Conservation (phyloP, 2,797 vertebrate species). For the Psittacula derbiana region DNA sequence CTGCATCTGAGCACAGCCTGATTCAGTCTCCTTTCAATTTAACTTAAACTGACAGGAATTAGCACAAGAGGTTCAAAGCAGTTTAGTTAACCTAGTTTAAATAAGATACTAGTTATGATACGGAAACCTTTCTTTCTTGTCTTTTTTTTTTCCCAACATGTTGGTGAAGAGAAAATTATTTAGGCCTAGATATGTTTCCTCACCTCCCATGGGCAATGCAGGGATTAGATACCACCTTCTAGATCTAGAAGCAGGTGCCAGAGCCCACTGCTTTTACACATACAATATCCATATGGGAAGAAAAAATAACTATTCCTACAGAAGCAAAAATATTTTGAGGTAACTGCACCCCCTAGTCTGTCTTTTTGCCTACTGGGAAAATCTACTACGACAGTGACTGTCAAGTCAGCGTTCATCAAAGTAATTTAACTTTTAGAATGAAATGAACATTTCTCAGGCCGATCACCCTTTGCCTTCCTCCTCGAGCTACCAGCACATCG, state of each 20-base stretch:
- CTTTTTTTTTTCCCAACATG: neutral
- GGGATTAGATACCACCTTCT: neutral
- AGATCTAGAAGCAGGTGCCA: neutral
- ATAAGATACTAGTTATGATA: neutral
- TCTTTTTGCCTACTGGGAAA: neutral
- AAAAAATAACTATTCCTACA: neutral
- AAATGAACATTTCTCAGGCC: neutral
- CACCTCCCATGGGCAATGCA: neutral
- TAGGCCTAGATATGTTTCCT: neutral
- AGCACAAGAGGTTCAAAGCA: neutral
- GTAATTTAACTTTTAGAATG: neutral
- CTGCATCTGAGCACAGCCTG: neutral
- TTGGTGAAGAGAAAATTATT: neutral
- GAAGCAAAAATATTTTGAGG: neutral
- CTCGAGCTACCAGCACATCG: accelerated
- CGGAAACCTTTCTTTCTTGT: neutral
- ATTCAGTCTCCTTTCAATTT: neutral
- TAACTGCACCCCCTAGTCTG: neutral
- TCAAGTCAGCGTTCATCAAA: neutral
- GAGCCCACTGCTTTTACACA: neutral
- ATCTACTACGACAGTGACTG: neutral
- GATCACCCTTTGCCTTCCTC: neutral
- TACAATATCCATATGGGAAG: neutral
- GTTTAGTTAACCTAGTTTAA: neutral
- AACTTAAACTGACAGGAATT: neutral